Conservation (phyloP, 2,888 invertebrate species). For the Drosophila tanythrix region DNA sequence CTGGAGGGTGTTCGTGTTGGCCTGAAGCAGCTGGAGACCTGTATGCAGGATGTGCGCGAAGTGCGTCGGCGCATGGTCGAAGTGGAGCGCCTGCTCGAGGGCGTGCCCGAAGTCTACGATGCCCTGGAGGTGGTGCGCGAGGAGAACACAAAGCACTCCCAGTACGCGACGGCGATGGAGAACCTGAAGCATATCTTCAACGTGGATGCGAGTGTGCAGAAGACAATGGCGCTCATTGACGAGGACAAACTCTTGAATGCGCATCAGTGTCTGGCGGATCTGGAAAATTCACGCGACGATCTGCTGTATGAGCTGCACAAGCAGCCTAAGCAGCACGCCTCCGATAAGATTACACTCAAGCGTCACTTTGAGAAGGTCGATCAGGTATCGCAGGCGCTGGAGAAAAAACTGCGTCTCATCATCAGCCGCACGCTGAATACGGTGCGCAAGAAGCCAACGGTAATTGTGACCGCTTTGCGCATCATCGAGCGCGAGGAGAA, state of each 20-base stretch:
- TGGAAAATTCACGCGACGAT: constrained; percentile 98
- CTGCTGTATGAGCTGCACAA: constrained; percentile 97
- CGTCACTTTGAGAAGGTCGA: constrained; percentile 98
- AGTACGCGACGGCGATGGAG: constrained; percentile 98
- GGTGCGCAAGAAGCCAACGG: constrained; percentile 96
- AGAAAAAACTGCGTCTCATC: constrained; percentile 96
- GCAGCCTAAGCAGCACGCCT: constrained; percentile 93
- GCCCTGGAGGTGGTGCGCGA: constrained; percentile 94
- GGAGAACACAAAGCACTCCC: constrained; percentile 97
- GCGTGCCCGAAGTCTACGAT: constrained; percentile 92
- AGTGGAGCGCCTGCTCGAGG: constrained; percentile 90
- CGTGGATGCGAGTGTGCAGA: constrained; percentile 97
- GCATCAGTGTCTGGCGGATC: constrained; percentile 96
- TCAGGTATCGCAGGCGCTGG: constrained; percentile 93
- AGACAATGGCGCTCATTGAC: constrained; percentile 96
- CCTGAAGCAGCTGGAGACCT: constrained; percentile 94
- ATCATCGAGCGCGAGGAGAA: constrained; percentile 99
- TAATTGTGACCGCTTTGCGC: constrained; percentile 97
- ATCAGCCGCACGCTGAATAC: constrained; percentile 96
- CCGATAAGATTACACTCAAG: constrained; percentile 95
- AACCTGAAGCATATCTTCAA: constrained; percentile 99
- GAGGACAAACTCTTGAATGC: constrained; percentile 98
- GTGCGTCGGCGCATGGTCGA: constrained; percentile 90
- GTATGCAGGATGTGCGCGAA: constrained; percentile 93
- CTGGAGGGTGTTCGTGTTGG: constrained; percentile 98